Conservation (phyloP, 2,797 vertebrate genomes). For the Percopsis omiscomaycus region DNA sequence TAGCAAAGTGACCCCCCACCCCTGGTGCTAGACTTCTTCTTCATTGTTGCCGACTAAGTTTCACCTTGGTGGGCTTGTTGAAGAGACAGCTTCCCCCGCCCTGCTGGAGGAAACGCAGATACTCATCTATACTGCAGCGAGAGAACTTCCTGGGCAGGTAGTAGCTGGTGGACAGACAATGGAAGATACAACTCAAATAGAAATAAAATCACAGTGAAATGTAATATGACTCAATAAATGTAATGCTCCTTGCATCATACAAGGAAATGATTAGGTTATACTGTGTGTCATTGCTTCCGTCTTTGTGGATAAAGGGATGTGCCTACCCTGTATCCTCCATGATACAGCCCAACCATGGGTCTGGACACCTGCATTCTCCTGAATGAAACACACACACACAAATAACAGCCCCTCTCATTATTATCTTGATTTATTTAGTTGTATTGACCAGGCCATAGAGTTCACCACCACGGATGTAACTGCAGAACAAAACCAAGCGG, state of each 20-base stretch:
- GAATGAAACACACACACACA: constrained; percentile 24
- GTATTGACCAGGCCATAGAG: no score
- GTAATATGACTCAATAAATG: no score
- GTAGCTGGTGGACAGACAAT: constrained; percentile 73
- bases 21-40: no score
- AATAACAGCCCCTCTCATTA: background rate
- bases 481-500: no score
- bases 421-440: background rate
- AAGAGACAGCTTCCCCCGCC: constrained; percentile 96
- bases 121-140: constrained; percentile 93
- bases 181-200: background rate
- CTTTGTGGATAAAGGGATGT: background rate
- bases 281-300: background rate
- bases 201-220: no score
- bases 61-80: constrained; percentile 94
- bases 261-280: background rate
- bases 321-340: constrained; percentile 93
- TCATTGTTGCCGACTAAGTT: background rate
- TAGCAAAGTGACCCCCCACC: no score
- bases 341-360: constrained; percentile 90
- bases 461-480: no score
- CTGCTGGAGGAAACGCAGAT: constrained; percentile 89
- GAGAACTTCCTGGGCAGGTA: constrained; percentile 94
- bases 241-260: no score
- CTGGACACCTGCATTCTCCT: constrained; percentile 90